Evolutionary conservation across 2,888 invertebrate genomes (phyloP).

Genomic region (Auanema freiburgensis): DNA sequence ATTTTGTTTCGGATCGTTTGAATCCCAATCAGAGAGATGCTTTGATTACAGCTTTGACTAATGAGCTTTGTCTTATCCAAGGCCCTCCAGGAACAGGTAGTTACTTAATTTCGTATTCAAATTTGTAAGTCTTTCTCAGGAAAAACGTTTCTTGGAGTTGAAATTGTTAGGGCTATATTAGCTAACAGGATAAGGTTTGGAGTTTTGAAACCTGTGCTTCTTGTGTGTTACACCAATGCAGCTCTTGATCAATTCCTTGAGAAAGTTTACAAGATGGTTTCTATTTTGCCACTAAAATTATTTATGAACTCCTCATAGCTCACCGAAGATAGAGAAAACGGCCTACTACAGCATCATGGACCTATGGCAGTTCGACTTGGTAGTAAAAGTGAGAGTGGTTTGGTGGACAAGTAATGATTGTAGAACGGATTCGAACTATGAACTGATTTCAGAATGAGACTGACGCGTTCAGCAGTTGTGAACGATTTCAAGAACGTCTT

Average conservation of each 20-base stretch:
- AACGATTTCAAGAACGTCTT: not conserved
- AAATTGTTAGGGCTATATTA: slow-evolving; percentile 38
- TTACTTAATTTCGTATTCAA: not conserved
- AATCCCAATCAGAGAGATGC: slow-evolving; percentile 76
- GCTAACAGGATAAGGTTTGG: slow-evolving; percentile 38
- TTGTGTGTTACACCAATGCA: slow-evolving; percentile 84
- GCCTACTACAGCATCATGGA: slow-evolving; percentile 11
- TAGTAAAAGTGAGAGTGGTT: slow-evolving; percentile 20
- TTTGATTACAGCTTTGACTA: slow-evolving; percentile 74
- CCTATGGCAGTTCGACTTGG: slow-evolving; percentile 25
- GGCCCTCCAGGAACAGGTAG: slow-evolving; percentile 84
- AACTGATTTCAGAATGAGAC: not conserved
- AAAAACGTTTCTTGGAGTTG: slow-evolving; percentile 48
- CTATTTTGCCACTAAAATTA: not conserved
- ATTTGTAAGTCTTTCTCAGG: too few relatives aligned
- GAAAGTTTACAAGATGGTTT: slow-evolving; percentile 66
- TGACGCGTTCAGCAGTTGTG: slow-evolving; percentile 5
- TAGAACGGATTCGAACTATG: not conserved
- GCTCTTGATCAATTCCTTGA: slow-evolving; percentile 84
- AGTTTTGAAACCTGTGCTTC: slow-evolving; percentile 71
- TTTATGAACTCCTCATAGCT: slow-evolving; percentile 4
- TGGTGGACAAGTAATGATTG: slow-evolving; percentile 7
- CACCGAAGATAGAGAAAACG: not conserved
- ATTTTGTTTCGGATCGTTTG: slow-evolving; percentile 67
- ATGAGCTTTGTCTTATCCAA: slow-evolving; percentile 79